Evolutionary conservation across 2,113 vertebrate genomes (phyloP).

Genomic region (Bufo bufo): DNA sequence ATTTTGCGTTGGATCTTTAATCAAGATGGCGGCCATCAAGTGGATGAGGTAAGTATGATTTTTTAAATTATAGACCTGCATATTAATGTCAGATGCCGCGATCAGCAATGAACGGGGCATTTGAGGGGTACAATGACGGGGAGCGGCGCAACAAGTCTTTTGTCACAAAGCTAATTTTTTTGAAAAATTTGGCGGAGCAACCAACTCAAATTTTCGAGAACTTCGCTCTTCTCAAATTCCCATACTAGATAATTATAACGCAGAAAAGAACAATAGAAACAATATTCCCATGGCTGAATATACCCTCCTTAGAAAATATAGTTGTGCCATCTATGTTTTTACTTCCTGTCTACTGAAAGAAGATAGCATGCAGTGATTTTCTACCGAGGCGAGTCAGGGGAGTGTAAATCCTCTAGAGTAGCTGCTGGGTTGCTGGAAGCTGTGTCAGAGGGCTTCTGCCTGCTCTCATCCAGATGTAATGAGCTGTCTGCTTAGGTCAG

Average conservation of each 20-base stretch:
- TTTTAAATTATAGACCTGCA: too few species aligned
- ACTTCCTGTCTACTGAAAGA: neutral
- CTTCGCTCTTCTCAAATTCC: too few species aligned
- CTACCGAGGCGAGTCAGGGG: neutral
- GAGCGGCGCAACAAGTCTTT: too few species aligned
- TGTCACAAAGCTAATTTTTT: too few species aligned
- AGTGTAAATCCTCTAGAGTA: constrained; percentile 16
- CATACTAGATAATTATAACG: neutral
- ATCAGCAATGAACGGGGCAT: too few species aligned
- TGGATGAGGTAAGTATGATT: too few species aligned
- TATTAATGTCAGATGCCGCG: too few species aligned
- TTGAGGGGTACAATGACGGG: too few species aligned
- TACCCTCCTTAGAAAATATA: neutral
- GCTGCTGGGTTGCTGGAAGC: constrained; percentile 27
- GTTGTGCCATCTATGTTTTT: neutral
- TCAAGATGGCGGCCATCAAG: too few species aligned
- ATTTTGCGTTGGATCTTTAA: too few species aligned
- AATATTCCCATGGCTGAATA: neutral
- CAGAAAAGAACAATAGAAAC: neutral
- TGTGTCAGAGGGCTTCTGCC: constrained; percentile 43
- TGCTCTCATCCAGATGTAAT: constrained; percentile 51
- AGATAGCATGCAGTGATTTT: neutral
- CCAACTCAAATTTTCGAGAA: too few species aligned
- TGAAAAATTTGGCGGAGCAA: too few species aligned
- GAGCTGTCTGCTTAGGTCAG: constrained; percentile 51